phyloP scores from a whole-genome alignment of 2,113 vertebrate species.

The Galbula dea region DNA sequence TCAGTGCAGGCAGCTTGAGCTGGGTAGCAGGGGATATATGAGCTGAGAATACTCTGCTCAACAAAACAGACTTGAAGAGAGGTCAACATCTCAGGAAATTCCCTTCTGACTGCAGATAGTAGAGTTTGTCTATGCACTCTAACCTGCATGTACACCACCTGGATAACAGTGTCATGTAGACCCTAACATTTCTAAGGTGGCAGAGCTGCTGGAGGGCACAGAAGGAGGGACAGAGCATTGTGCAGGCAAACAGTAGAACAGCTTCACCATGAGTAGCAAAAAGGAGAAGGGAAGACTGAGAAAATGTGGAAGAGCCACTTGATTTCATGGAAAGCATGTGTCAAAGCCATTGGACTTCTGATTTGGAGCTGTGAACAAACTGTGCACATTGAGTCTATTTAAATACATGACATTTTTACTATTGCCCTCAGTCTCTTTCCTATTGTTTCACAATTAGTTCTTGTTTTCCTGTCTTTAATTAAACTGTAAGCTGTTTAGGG shows the following conservation, averaged over 20 bases:
- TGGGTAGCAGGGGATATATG: background rate
- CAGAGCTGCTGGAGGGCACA: background rate
- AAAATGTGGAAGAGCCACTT: background rate
- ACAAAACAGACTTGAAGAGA: background rate
- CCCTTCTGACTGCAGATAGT: background rate
- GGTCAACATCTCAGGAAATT: background rate
- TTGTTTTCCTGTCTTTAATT: conserved; percentile 28
- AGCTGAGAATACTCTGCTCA: background rate
- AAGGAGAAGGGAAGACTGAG: background rate
- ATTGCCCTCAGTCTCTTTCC: background rate
- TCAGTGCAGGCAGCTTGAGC: background rate
- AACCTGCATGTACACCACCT: background rate
- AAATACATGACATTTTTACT: conserved; percentile 20
- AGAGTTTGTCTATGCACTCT: background rate
- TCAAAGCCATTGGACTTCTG: background rate
- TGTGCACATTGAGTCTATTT: background rate
- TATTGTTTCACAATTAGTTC: conserved; percentile 32
- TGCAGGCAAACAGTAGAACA: background rate
- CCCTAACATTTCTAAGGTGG: background rate
- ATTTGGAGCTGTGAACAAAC: background rate
- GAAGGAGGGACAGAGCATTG: background rate
- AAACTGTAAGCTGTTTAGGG: background rate
- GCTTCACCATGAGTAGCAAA: background rate
- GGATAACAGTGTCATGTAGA: background rate
- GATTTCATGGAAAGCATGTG: background rate